These are phyloP conservation scores for Atta cephalotes DNA, from an alignment of 1,140 invertebrate genomes.

Conservation along the genomic window DNA sequence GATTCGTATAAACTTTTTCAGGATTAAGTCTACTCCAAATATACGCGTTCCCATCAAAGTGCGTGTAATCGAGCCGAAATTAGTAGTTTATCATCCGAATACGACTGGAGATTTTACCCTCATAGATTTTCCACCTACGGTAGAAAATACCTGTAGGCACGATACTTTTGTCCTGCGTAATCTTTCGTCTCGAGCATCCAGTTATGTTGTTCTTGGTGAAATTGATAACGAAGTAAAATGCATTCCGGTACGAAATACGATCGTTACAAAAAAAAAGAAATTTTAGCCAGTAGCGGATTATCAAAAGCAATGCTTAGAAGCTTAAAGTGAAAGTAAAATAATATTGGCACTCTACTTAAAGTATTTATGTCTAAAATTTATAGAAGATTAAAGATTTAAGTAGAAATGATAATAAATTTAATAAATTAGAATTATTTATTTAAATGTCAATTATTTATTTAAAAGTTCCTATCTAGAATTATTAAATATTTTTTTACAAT, in stretches of 20 bases:
- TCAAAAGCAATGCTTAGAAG: neutral
- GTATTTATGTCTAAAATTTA: neutral
- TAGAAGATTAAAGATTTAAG: neutral
- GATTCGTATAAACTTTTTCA: conserved; percentile 39
- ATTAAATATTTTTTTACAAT: neutral
- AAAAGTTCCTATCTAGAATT: neutral
- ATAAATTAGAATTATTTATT: neutral
- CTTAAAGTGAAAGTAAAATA: neutral
- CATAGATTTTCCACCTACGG: conserved; percentile 76
- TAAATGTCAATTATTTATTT: neutral
- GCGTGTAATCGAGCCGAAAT: conserved; percentile 72
- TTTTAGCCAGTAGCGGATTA: neutral
- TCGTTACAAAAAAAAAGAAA: neutral
- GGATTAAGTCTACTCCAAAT: conserved; percentile 78
- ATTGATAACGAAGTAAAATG: conserved; percentile 68
- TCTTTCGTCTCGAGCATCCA: conserved; percentile 71
- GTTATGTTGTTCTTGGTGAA: conserved; percentile 77
- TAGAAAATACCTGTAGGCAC: conserved; percentile 67
- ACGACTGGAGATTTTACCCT: conserved; percentile 78
- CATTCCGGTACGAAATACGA: conserved; percentile 63
- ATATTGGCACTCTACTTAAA: neutral
- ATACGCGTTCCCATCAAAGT: conserved; percentile 75
- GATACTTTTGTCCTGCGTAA: conserved; percentile 76
- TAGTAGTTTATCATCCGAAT: conserved; percentile 74
- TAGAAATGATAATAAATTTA: neutral